Evolutionary conservation across 1,140 invertebrate genomes (phyloP), one percentile per base, ranked within the genome.

Genomic region (Theocolax elegans): DNA sequence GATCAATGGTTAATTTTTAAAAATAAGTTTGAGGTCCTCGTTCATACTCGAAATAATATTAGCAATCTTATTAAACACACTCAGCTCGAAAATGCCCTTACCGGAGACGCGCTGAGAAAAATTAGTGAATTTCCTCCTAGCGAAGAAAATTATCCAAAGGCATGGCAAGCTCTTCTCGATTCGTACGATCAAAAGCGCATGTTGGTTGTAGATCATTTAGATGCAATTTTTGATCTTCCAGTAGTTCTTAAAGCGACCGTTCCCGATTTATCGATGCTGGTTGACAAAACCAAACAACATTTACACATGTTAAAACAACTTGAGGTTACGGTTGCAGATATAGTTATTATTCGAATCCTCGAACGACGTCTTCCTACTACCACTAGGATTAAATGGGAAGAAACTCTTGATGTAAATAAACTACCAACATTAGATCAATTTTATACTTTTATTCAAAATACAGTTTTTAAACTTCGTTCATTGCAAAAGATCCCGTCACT

Each of bases 51-150:
- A 71, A 13, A 60, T 4, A 21, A 58, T 21, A 73, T 80, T 12
- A 31, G n/a, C 21, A 46, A 72, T 23, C 71, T 77, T 58, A 73
- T 80, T 60, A 80, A 80, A 40, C 79, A 75, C 72, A 71, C 79
- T 71, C 78, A 80, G 62, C 53, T 78, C 21, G 71, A n/a, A 46
- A 71, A 23, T 74, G n/a, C n/a, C n/a, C n/a, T n/a, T n/a, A n/a
- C n/a, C n/a, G n/a, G n/a, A n/a, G n/a, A n/a, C n/a, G n/a, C n/a
- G n/a, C n/a, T n/a, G n/a, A n/a, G n/a, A n/a, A n/a, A n/a, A n/a
- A n/a, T 78, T 25, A 72, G 35, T 27, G 73, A 74, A 44, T 54
- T 80, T 65, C 73, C 73, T 29, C 35, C 76, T 25, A 68, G 72
- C 13, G 53, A 58, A 29, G 46, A 12, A 10, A 80, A 81, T 67